Evolutionary conservation across 1,140 invertebrate species (phyloP).

Genomic region (Melitaea cinxia): DNA sequence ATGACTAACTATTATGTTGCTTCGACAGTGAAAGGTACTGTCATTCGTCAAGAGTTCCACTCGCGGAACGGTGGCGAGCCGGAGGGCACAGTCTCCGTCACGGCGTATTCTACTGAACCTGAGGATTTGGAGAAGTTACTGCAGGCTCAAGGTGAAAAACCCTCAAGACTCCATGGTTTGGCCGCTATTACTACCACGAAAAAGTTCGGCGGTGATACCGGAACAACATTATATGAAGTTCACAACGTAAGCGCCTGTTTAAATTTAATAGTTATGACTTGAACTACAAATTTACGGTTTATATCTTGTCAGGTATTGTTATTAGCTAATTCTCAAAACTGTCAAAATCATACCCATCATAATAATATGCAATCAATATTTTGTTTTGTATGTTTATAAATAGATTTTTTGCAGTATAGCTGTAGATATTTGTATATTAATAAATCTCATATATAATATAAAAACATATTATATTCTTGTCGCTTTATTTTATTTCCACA

Average conservation of each 20-base stretch:
- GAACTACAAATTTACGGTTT: not conserved
- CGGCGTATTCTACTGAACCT: constrained; percentile 85
- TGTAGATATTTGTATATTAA: too few species aligned
- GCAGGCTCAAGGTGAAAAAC: constrained; percentile 54
- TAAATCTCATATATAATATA: too few species aligned
- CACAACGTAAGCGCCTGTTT: constrained; percentile 57
- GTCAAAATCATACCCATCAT: too few species aligned
- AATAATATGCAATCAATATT: too few species aligned
- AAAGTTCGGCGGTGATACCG: constrained; percentile 78
- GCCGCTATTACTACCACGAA: constrained; percentile 71
- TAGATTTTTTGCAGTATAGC: too few species aligned
- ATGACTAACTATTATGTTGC: constrained; percentile 43
- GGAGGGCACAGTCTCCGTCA: constrained; percentile 84
- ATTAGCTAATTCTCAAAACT: too few species aligned
- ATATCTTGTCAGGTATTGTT: not conserved
- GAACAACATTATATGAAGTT: constrained; percentile 54
- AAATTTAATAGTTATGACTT: not conserved
- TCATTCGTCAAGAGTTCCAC: constrained; percentile 85
- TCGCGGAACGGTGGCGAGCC: constrained; percentile 86
- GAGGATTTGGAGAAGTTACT: constrained; percentile 80
- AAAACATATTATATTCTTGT: not conserved
- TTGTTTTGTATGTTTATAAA: too few species aligned
- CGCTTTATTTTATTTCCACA: constrained; percentile 24
- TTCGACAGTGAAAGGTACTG: constrained; percentile 84
- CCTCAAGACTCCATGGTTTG: constrained; percentile 64